These are phyloP conservation scores for Bacillus rossius DNA, from an alignment of 1,140 invertebrate genomes.

Conservation along the genomic window DNA sequence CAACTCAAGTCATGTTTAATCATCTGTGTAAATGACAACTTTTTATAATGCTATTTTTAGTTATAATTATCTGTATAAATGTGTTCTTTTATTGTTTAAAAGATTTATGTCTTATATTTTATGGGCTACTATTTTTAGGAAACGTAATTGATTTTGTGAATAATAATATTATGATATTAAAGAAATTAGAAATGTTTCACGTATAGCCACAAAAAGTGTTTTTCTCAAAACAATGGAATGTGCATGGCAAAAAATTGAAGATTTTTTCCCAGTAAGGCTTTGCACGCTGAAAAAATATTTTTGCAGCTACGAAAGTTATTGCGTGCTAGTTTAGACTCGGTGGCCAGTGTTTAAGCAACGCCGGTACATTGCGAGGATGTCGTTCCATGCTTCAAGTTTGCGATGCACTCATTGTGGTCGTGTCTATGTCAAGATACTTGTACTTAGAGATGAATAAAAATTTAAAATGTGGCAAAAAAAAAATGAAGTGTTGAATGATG, in stretches of 20 bases:
- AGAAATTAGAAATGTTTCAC: conserved; percentile 6
- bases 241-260: conserved; percentile 9
- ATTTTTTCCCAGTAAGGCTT: background rate
- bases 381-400: background rate
- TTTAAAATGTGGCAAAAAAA: too few species aligned
- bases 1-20: conserved; percentile 13
- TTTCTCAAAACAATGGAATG: conserved; percentile 12
- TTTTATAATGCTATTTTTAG: conserved; percentile 17
- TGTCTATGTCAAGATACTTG: too few species aligned
- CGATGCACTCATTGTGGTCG: too few species aligned
- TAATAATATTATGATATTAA: conserved; percentile 7
- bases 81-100: conserved; percentile 9
- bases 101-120: conserved; percentile 14
- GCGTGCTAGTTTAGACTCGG: background rate
- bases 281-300: background rate
- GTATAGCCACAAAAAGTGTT: conserved; percentile 13
- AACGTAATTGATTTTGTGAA: conserved; percentile 12
- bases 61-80: conserved; percentile 11
- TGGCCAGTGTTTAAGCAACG: background rate
- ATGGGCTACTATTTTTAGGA: conserved; percentile 2
- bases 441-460: too few species aligned
- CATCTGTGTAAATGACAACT: conserved; percentile 14
- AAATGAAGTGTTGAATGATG: too few species aligned
- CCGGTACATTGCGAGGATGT: background rate
- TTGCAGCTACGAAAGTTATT: background rate